A percentile compares a stretch with the other conserved stretches of the same genome.
phyloP scores from a whole-genome alignment of 2,797 vertebrate species.

The Syndactyla subalaris region DNA sequence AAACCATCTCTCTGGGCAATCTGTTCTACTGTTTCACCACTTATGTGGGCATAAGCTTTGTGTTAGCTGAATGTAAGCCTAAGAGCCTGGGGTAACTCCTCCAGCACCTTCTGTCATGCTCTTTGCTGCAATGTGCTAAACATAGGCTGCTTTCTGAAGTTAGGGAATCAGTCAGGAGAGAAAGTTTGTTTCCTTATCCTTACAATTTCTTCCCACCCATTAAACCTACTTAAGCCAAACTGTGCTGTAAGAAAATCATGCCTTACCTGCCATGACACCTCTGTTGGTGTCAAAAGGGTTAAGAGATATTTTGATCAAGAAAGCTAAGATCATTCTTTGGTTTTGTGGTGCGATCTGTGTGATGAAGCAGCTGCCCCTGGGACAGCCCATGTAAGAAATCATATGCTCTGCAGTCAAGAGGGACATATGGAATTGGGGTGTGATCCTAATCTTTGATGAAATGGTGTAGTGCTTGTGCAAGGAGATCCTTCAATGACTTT shows the following conservation, averaged over 20 bases:
- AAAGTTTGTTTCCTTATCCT: not conserved
- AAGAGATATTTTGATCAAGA: not conserved
- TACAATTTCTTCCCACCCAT: not conserved
- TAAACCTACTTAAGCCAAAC: not conserved
- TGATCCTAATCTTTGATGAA: not conserved
- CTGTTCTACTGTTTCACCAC: not conserved
- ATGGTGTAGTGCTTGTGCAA: not conserved
- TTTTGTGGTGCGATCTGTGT: not conserved
- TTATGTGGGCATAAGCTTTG: not conserved
- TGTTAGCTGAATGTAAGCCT: not conserved
- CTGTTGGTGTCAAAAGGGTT: not conserved
- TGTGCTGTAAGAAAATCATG: not conserved
- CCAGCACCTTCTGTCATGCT: not conserved
- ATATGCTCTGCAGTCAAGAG: not conserved
- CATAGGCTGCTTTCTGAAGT: not conserved
- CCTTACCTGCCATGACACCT: not conserved
- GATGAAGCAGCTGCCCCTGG: not conserved
- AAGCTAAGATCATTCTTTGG: not conserved
- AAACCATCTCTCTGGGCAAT: not conserved
- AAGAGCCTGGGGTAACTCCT: not conserved
- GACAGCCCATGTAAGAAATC: not conserved
- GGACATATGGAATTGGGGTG: not conserved
- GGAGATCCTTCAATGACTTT: not conserved
- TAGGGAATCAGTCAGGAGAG: not conserved
- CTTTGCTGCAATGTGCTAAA: not conserved